phyloP scores from a whole-genome alignment of 2,888 invertebrate genomes.

The Rhagonycha fulva region DNA sequence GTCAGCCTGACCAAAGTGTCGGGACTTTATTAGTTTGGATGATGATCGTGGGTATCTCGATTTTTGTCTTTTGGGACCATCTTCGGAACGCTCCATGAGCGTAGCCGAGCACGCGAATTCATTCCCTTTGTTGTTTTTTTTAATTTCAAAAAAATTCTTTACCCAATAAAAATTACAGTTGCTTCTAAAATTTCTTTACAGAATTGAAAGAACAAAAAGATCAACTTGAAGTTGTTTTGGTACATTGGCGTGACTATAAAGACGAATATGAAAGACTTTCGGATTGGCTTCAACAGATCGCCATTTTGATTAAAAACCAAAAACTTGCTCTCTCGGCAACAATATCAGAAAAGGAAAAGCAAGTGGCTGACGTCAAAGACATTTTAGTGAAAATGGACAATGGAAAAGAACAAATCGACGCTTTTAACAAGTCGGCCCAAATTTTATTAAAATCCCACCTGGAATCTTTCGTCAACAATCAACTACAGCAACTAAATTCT shows the following conservation, averaged over 20 bases:
- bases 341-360: slow-evolving; percentile 81
- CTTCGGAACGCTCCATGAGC: no score
- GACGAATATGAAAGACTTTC: slow-evolving; percentile 90
- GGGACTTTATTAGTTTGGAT: no score
- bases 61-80: no score
- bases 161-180: neutral
- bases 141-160: no score
- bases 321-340: slow-evolving; percentile 82
- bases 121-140: no score
- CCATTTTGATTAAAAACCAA: slow-evolving; percentile 87
- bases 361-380: slow-evolving; percentile 80
- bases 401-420: slow-evolving; percentile 82
- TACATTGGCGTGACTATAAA: slow-evolving; percentile 88
- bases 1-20: no score
- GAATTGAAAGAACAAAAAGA: slow-evolving; percentile 86
- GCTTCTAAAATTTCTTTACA: slow-evolving; percentile 32
- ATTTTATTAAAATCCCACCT: slow-evolving; percentile 80
- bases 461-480: slow-evolving; percentile 86
- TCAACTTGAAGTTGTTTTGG: slow-evolving; percentile 78
- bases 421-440: slow-evolving; percentile 79
- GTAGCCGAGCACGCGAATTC: no score
- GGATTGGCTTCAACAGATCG: slow-evolving; percentile 92
- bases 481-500: slow-evolving; percentile 82
- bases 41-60: no score
- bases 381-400: slow-evolving; percentile 74